Base-by-base conservation (phyloP, 2,888 invertebrate species). In the Dioctria rufipes region DNA sequence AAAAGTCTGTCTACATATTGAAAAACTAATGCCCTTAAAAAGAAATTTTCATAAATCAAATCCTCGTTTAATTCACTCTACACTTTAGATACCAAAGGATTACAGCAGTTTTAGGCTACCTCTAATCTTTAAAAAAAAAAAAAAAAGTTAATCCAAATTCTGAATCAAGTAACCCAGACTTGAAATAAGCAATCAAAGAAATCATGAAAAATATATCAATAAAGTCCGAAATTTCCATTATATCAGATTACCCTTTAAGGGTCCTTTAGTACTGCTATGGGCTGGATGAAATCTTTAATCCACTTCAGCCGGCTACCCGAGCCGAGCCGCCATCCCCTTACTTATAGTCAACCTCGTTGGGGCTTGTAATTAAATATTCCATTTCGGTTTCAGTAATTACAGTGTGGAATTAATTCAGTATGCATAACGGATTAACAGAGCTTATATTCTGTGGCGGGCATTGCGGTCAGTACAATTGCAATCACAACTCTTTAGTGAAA, bases 361-460 rank as follows among this genome's bases (percentile, higher is more conserved):
- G 5, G 54, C 58, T 66, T 61, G 49, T 69, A 82, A 82, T 82
- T 82, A 82, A 82, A 82, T 82, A 82, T 82, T 82, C 82, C 82
- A 82, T 82, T 82, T 82, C 66, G 82, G 82, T 82, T 82, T 82
- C 63, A 73, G 78, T 80, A 82, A 82, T 82, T 82, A 80, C 80
- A 54, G 82, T 39, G 79, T 73, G 80, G 80, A 82, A 79, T 82
- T 80, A 82, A 82, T 82, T 80, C 67, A 80, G 69, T 82, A 82
- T 82, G 82, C 82, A 82, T 81, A 81, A 73, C 80, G 60, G 82
- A 82, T 82, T 82, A 82, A 82, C 39, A 69, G 58, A 65, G 79
- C 79, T 79, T 78, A 78, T 58, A 51, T 78, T 58, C 77, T 63
- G 63, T 63, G 77, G 63, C 39, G 46, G 61, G 6, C 49, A 8